Evolutionary conservation across 1,140 invertebrate genomes (phyloP), one percentile per base, ranked within the genome.

Genomic region (Trichonephila clavata): DNA sequence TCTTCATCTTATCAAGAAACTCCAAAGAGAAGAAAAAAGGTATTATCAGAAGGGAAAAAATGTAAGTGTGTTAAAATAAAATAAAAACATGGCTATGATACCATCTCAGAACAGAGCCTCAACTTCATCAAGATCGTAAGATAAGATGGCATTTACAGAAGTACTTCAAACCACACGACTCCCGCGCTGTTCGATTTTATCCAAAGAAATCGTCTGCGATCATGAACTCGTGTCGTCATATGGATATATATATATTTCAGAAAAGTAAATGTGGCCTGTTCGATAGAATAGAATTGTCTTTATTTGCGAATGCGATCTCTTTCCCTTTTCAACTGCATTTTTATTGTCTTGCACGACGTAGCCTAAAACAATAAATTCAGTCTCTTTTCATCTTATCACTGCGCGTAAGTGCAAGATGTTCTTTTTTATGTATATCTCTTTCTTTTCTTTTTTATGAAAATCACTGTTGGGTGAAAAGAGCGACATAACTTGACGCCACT

Each of bases 361-460:
- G 81, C 81, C 50, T 84, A 60, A 84, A 84, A 84, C 81, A 84
- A 84, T 84, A 84, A 84, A 84, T 84, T 27, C 81, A 24, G n/a
- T 84, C 81, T 59, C 43, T 43, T 84, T 84, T 84, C 43, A 59
- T 84, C 81, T 84, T 84, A 84, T 84, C 50, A 57, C 81, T 57
- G 43, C 81, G 24, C 24, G n/a, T 84, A 84, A 77, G 68, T 32
- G 68, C 32, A 16, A 59, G 81, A 84, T 84, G 57, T 21, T 57
- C 21, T 60, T 84, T 14, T 84, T 84, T 84, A 8, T 50, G 10
- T 81, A 27, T 43, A 6, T 83, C 20, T 39, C 20, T 50, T 21
- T n/a, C 50, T 27, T 59, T 60, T 60, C 18, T 50, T 59, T 84
- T 84, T 59, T 84, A 32, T 59, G 43, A 84, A 84, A 84, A 59